A percentile compares a stretch with the other conserved stretches of the same genome.
Conservation (phyloP, 2,888 invertebrate genomes). For the Ormyrus nitidulus region DNA sequence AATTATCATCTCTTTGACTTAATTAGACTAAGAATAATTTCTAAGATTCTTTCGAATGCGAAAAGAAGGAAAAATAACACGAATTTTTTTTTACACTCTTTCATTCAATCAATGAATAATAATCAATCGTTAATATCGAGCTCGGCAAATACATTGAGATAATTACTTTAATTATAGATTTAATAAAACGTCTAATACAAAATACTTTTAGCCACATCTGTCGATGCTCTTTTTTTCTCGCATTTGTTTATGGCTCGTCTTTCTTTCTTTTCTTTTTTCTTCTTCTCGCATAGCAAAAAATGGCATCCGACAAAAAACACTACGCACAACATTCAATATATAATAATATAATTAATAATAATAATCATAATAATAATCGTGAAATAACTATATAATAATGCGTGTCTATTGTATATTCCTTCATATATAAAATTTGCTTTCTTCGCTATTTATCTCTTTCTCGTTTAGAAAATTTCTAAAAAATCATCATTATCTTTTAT, state of each 20-base stretch:
- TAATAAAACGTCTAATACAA: constrained; percentile 67
- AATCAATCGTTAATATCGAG: constrained; percentile 59
- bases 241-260: constrained; percentile 1
- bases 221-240: constrained; percentile 62
- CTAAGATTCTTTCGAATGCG: constrained; percentile 10
- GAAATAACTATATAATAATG: constrained; percentile 66
- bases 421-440: constrained; percentile 59
- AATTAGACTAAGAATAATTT: background rate
- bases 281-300: constrained; percentile 59
- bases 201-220: constrained; percentile 67
- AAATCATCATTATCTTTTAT: constrained; percentile 18
- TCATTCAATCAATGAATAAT: constrained; percentile 50
- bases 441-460: constrained; percentile 26
- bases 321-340: constrained; percentile 74
- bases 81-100: constrained; percentile 1
- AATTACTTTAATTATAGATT: constrained; percentile 63
- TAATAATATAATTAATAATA: constrained; percentile 65
- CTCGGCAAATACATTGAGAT: constrained; percentile 55
- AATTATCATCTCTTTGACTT: constrained; percentile 18
- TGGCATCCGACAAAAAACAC: constrained; percentile 65
- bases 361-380: constrained; percentile 64
- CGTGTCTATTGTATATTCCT: constrained; percentile 60
- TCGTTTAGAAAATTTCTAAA: constrained; percentile 36
- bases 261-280: constrained; percentile 58
- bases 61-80: constrained; percentile 31